Percentiles rank a stretch among this genome's conserved stretches.
Evolutionary conservation across 2,113 vertebrate species (phyloP).

Genomic region (Recurvirostra avosetta): DNA sequence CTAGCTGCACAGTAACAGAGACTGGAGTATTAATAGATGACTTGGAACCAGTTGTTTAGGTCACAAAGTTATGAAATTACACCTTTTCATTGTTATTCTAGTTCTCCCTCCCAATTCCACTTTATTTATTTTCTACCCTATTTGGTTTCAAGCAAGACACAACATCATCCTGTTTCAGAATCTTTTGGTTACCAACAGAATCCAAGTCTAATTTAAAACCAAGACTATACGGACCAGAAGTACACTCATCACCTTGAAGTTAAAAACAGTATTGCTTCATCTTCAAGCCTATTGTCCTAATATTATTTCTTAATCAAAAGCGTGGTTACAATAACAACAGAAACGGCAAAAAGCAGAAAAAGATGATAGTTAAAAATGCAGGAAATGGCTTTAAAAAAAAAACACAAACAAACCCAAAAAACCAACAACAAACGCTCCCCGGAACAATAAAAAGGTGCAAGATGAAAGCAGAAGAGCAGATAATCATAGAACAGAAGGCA

Average conservation of each 20-base stretch:
- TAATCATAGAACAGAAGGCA: not conserved
- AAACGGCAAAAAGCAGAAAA: not conserved
- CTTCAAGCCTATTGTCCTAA: not conserved
- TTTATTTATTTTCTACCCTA: not conserved
- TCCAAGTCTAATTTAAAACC: not conserved
- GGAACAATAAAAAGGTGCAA: not conserved
- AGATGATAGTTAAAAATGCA: not conserved
- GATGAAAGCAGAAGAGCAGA: not conserved
- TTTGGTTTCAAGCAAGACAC: not conserved
- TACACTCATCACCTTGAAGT: not conserved
- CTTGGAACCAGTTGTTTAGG: not conserved
- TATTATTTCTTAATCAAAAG: not conserved
- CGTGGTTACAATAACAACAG: not conserved
- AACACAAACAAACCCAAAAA: not conserved
- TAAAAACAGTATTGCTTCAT: not conserved
- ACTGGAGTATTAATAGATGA: not conserved
- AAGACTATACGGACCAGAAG: not conserved
- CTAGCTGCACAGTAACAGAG: not conserved
- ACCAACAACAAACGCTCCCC: rapidly evolving
- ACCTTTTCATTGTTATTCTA: not conserved
- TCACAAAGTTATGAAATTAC: not conserved
- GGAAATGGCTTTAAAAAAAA: not conserved
- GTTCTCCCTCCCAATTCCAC: not conserved
- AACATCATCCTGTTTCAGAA: not conserved
- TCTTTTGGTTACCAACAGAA: not conserved